phyloP scores from a whole-genome alignment of 2,888 invertebrate species.

The Craniophora ligustri region DNA sequence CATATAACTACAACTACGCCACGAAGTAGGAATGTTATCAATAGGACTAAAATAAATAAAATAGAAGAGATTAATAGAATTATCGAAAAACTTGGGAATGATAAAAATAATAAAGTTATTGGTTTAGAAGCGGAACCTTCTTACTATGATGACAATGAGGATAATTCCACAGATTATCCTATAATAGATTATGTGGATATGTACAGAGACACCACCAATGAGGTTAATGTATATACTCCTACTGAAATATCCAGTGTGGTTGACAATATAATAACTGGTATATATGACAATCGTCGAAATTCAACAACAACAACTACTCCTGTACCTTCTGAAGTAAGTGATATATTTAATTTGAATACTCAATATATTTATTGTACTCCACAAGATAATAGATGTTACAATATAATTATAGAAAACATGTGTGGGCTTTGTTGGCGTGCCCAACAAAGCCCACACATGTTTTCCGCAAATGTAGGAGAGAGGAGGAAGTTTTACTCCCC shows the following conservation, averaged over 20 bases:
- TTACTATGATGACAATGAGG: slow-evolving; percentile 62
- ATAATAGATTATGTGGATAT: slow-evolving; percentile 77
- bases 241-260: slow-evolving; percentile 9
- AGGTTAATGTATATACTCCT: slow-evolving; percentile 61
- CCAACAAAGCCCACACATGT: too few species aligned
- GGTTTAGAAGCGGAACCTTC: slow-evolving; percentile 41
- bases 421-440: too few species aligned
- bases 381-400: too few species aligned
- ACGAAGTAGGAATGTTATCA: not conserved
- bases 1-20: not conserved
- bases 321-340: slow-evolving; percentile 13
- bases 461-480: too few species aligned
- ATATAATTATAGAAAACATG: too few species aligned
- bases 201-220: slow-evolving; percentile 80
- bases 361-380: too few species aligned
- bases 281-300: not conserved
- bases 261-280: not conserved
- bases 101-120: slow-evolving; percentile 61
- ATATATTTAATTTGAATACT: not conserved
- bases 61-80: slow-evolving; percentile 20
- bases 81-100: slow-evolving; percentile 31
- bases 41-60: not conserved
- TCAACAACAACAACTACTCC: not conserved
- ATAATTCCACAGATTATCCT: slow-evolving; percentile 77
- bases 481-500: too few species aligned